Base-by-base conservation (phyloP, 2,113 vertebrate genomes). In the Pica pica region DNA sequence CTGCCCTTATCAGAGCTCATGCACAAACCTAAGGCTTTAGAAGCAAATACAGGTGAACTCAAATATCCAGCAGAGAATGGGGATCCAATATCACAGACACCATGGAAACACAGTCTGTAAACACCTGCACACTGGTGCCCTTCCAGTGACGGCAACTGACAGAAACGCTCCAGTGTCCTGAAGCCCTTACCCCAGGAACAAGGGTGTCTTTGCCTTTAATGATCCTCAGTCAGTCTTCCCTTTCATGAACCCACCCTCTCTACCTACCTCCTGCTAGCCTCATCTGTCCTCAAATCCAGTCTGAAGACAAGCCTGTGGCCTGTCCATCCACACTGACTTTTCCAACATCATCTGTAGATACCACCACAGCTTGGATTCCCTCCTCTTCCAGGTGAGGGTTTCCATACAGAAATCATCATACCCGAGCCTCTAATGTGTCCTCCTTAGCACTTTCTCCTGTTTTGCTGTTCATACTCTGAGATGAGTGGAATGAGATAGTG, bases 281-380 rank as follows among this genome's bases (percentile, higher is more conserved):
- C 61, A 41, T 44, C 15, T 44, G 28, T 41, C 30, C 27, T 31
- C 47, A 50, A 53, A 21, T 30, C 33, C 75, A 90, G 75, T 30
- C 39, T 55, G 20, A 67, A 63, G 57, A 23, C 3, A 68, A 30
- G 46, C 16, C 28, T 31, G 60, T 14, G 39, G 52, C 44, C 35
- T 41, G n/a, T 12, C 13, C 33, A 46, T 31, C 70, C 61, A 26
- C 0, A 0, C 0, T 71, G n/a, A 53, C 52, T 86, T 68, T 41
- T 76, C 76, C 52, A 79, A 26, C 2, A 1, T 23, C 28, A 39
- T 12, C n/a, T 61, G 44, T 0, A 0, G 53, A 70, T 70, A 82
- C 28, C 19, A 75, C 39, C 37, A 33, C 57, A 76, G 68, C 52
- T 74, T 33, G 10, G 24, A 60, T 75, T 70, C 57, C 10, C 42